phyloP scores from a whole-genome alignment of 1,140 invertebrate genomes.

The Drosophila rufa region DNA sequence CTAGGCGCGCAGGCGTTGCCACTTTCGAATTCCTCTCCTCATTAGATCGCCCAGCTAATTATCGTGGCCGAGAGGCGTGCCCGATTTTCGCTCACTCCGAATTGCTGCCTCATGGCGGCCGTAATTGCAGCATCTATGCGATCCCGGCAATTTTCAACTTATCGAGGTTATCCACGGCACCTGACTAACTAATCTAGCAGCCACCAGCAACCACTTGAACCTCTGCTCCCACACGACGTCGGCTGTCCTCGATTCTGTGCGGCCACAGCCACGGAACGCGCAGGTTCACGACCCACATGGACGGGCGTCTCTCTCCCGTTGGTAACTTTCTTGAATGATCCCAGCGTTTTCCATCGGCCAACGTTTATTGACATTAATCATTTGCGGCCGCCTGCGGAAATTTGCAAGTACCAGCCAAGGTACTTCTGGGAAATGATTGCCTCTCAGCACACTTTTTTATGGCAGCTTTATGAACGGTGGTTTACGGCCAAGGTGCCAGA shows the following conservation, averaged over 20 bases:
- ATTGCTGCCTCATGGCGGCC: constrained; percentile 50
- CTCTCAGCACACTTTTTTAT: constrained; percentile 44
- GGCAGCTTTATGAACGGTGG: constrained; percentile 35
- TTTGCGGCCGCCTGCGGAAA: constrained; percentile 73
- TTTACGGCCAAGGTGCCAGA: constrained; percentile 19
- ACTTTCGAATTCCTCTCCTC: constrained; percentile 59
- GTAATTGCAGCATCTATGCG: constrained; percentile 49
- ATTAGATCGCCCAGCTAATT: constrained; percentile 68
- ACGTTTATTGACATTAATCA: constrained; percentile 81
- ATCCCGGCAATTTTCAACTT: constrained; percentile 59
- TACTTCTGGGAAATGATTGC: constrained; percentile 51
- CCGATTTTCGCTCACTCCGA: constrained; percentile 46
- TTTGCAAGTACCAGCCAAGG: constrained; percentile 68
- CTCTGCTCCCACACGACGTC: constrained; percentile 71
- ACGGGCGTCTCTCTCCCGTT: neutral
- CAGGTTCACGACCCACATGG: constrained; percentile 75
- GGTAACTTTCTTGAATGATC: constrained; percentile 51
- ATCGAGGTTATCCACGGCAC: constrained; percentile 49
- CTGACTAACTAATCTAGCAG: constrained; percentile 36
- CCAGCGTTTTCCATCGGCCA: constrained; percentile 44
- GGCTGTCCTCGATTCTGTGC: constrained; percentile 64
- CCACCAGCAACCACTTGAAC: constrained; percentile 61
- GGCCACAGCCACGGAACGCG: constrained; percentile 24
- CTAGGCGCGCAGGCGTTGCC: constrained; percentile 31
- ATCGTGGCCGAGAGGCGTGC: constrained; percentile 40